Evolutionary conservation across 2,113 vertebrate species (phyloP), one percentile per base, ranked within the genome.

Genomic region (Rhinoderma darwinii): DNA sequence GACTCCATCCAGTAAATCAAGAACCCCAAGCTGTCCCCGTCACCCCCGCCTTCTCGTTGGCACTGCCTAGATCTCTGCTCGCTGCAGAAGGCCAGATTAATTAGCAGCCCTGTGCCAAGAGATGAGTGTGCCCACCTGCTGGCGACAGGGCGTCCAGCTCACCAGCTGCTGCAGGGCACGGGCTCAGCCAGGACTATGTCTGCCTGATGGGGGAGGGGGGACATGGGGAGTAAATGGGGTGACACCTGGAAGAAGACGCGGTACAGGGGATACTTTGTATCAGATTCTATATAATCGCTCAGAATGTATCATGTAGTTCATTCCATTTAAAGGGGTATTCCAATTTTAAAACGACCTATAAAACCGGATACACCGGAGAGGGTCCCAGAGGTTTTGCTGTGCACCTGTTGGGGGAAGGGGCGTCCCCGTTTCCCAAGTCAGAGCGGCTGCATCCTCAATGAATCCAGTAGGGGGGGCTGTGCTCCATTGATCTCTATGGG

Each of bases 71-170:
- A 61, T 59, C 63, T 72, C 59, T 56, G 61, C 63, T 56, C 32
- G 51, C 68, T 73, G 63, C 77, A 81, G 77, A 86, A 81, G 68
- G 66, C 68, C 68, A 87, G 85, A 82, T 81, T 87, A 87, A 87
- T 87, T 87, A 81, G 77, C 63, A 77, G 88, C 5, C 27, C 25
- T 72, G 83, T 22, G 47, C 66, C 10, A 37, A 11, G 61, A 7
- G 56, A 18, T 72, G 63, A 56, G 76, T 37, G 79, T 43, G 47
- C 83, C 78, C 54, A 7, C 41, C 41, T 72, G 32, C 39, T 35
- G 22, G 30, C 56, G 63, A 44, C 41, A 35, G 43, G 27, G 56
- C 63, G 54, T 86, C 84, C 88, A 63, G 47, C 63, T 82, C 43
- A 56, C 50, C 85, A 87, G 85, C 77, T 81, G 85, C 85, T 86